A percentile compares a stretch with the other conserved stretches of the same genome.
These are phyloP conservation scores for Phoeniculus purpureus DNA, from an alignment of 2,797 vertebrate species.

Conservation along the genomic window DNA sequence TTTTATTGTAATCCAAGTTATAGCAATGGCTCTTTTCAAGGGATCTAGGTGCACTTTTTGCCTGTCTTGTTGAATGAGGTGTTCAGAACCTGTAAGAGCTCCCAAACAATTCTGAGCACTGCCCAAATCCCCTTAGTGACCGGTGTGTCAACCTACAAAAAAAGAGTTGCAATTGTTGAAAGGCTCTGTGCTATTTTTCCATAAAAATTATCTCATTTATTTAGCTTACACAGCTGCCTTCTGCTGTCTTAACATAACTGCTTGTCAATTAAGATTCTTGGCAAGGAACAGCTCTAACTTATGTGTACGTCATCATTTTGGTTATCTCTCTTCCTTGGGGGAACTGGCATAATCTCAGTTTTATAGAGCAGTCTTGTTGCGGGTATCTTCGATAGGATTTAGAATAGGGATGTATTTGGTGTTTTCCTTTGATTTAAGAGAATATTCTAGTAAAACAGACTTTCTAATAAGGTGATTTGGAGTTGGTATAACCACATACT, in stretches of 20 bases:
- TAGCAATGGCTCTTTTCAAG: neutral
- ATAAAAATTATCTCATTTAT: neutral
- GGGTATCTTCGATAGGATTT: constrained; percentile 4
- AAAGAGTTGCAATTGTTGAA: neutral
- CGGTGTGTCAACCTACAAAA: neutral
- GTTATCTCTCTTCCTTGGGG: constrained; percentile 13
- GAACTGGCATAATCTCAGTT: constrained; percentile 14
- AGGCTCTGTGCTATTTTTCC: neutral
- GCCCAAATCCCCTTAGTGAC: neutral
- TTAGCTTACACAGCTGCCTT: constrained; percentile 23
- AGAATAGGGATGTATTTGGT: neutral
- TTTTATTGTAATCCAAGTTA: neutral
- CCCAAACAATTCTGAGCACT: neutral
- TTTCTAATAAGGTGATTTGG: neutral
- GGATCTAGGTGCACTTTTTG: neutral
- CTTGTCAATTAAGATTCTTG: constrained; percentile 44
- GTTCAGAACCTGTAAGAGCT: neutral
- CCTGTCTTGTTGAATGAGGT: neutral
- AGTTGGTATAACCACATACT: neutral
- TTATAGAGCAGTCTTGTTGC: constrained; percentile 7
- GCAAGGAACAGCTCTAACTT: neutral
- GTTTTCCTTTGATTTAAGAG: neutral
- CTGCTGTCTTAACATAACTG: constrained; percentile 29
- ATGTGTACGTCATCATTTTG: neutral
- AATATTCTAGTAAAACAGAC: neutral